phyloP scores from a whole-genome alignment of 2,888 invertebrate genomes.

The Cephus nigrinus region DNA sequence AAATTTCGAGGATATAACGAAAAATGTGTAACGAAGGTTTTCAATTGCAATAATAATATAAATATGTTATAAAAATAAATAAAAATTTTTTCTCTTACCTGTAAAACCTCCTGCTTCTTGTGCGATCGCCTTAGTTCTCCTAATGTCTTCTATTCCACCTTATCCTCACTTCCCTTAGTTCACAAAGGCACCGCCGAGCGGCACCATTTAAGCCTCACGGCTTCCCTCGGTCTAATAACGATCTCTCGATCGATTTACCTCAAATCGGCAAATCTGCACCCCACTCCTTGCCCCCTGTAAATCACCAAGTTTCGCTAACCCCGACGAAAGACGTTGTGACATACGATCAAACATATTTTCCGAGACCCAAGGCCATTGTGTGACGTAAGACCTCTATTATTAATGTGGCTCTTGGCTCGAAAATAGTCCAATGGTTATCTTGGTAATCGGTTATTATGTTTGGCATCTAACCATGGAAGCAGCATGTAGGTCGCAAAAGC shows the following conservation, averaged over 20 bases:
- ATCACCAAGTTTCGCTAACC: no score
- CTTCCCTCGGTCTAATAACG: constrained; percentile 2
- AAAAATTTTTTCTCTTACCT: no score
- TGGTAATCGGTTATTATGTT: constrained; percentile 61
- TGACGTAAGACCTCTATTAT: constrained; percentile 60
- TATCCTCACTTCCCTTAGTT: constrained; percentile 19
- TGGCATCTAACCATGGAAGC: constrained; percentile 40
- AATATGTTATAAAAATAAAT: no score
- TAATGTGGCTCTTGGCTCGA: constrained; percentile 59
- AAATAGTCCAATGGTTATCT: constrained; percentile 60
- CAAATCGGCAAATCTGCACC: no score
- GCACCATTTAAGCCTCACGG: constrained; percentile 46
- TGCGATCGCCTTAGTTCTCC: no score
- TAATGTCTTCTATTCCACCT: neutral
- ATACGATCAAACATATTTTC: constrained; percentile 34
- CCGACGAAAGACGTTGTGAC: no score
- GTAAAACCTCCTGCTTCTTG: no score
- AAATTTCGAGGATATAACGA: no score
- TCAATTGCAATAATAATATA: no score
- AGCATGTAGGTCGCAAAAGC: neutral
- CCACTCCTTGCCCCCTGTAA: no score
- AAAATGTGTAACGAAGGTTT: no score
- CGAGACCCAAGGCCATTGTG: constrained; percentile 42
- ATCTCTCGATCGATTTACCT: no score
- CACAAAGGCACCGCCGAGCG: constrained; percentile 40